A percentile compares a stretch with the other conserved stretches of the same genome.
Conservation (phyloP, 37 sponge, comb jelly and placozoan species). For the Halisarca cf. caerulea region DNA sequence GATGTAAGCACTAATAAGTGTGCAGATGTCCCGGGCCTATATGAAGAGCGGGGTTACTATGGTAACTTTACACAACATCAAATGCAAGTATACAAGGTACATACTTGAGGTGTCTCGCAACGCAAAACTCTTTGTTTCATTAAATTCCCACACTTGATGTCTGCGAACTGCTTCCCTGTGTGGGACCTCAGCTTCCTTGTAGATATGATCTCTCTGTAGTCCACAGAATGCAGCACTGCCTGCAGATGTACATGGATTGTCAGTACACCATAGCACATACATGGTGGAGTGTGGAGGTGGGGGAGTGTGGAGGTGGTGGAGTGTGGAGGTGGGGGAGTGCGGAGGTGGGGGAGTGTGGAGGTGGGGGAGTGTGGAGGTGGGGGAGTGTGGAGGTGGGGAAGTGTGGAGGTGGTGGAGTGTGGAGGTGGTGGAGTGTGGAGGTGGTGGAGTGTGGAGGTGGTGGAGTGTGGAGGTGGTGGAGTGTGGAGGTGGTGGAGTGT, state of each 20-base stretch:
- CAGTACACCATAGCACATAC: no score
- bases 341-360: no score
- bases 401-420: no score
- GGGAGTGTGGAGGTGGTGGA: no score
- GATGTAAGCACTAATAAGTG: slow-evolving; percentile 34
- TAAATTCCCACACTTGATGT: slow-evolving; percentile 74
- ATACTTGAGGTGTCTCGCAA: slow-evolving; percentile 69
- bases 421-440: no score
- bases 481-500: no score
- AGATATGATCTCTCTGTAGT: slow-evolving; percentile 60
- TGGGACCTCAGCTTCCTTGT: slow-evolving; percentile 62
- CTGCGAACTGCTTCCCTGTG: slow-evolving; percentile 60
- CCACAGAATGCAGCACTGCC: slow-evolving; percentile 34
- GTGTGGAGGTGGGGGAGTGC: no score
- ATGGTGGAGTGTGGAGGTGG: no score
- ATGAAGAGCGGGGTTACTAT: not conserved
- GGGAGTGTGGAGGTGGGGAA: no score
- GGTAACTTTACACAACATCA: not conserved
- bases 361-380: no score
- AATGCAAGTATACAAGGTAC: not conserved
- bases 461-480: no score
- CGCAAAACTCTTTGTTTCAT: slow-evolving; percentile 63
- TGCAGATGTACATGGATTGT: not conserved
- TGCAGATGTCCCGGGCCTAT: slow-evolving; percentile 52
- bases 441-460: no score